These are phyloP conservation scores for Hipposideros armiger DNA, from an alignment of 2,113 vertebrate genomes.

Conservation along the genomic window DNA sequence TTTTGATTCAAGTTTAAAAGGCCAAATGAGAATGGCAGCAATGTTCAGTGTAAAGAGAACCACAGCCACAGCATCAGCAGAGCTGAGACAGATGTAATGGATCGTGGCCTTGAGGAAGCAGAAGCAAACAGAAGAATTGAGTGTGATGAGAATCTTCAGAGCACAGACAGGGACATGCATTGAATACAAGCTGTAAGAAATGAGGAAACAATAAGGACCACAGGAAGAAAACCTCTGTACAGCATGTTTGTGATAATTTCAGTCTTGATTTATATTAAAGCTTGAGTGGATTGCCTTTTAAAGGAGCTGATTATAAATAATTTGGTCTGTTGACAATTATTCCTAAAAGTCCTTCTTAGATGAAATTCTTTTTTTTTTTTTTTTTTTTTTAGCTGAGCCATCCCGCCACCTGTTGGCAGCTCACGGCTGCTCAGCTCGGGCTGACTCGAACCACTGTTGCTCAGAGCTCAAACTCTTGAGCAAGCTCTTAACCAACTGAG, in stretches of 20 bases:
- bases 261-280: conserved; percentile 5
- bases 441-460: too few relatives aligned
- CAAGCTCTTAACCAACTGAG: too few relatives aligned
- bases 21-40: background rate
- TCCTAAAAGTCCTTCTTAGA: background rate
- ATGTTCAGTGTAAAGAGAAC: background rate
- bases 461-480: too few relatives aligned
- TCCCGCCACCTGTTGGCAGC: too few relatives aligned
- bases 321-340: background rate
- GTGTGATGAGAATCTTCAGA: background rate
- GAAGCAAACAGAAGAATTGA: background rate
- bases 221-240: background rate
- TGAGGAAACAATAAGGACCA: background rate
- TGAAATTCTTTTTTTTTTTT: background rate
- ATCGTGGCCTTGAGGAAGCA: background rate
- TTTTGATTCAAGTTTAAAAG: conserved; percentile 10
- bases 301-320: background rate
- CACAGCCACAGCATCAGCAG: background rate
- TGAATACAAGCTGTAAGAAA: background rate
- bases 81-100: conserved; percentile 12
- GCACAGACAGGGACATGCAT: background rate
- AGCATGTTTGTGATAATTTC: background rate
- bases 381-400: too few relatives aligned
- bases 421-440: too few relatives aligned
- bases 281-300: background rate